These are phyloP conservation scores for Aphelenchoides fujianensis DNA, from an alignment of 1,140 invertebrate species.

Conservation along the genomic window DNA sequence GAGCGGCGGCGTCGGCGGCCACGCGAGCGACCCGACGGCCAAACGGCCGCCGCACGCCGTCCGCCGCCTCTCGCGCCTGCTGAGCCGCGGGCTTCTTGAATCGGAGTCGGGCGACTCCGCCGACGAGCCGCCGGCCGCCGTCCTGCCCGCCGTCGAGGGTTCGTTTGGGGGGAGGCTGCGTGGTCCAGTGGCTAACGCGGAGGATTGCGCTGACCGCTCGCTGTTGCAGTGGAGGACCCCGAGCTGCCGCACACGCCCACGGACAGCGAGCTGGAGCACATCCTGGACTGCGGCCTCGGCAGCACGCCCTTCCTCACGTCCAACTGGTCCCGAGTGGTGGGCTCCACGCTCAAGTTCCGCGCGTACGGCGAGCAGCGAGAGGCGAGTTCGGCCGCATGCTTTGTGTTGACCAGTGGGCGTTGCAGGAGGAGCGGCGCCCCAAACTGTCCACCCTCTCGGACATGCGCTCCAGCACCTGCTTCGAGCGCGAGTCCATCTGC, in stretches of 20 bases:
- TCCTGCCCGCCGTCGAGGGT: neutral
- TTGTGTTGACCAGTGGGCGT: slow-evolving; percentile 11
- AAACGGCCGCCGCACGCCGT: slow-evolving; percentile 5
- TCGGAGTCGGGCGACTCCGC: neutral
- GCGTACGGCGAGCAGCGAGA: slow-evolving; percentile 19
- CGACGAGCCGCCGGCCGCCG: neutral
- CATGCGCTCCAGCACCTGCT: slow-evolving; percentile 42
- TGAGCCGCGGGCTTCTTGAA: slow-evolving; percentile 14
- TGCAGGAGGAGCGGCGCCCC: slow-evolving; percentile 22
- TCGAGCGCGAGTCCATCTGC: slow-evolving; percentile 36
- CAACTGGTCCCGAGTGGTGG: slow-evolving; percentile 31
- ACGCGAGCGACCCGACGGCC: slow-evolving; percentile 3
- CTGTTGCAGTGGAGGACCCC: slow-evolving; percentile 19
- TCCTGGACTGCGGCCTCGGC: neutral
- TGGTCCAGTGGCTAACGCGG: slow-evolving; percentile 10
- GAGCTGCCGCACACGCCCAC: slow-evolving; percentile 24
- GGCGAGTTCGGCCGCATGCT: slow-evolving; percentile 10
- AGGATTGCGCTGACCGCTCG: neutral
- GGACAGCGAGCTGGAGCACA: slow-evolving; percentile 23
- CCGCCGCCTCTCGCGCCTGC: slow-evolving; percentile 16
- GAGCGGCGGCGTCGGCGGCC: neutral
- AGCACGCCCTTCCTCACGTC: slow-evolving; percentile 26
- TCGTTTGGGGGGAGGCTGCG: neutral
- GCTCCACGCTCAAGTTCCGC: slow-evolving; percentile 16
- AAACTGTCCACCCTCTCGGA: slow-evolving; percentile 35